Evolutionary conservation across 1,140 invertebrate species (phyloP), one percentile per base, ranked within the genome.

Genomic region (Batillaria attramentaria): DNA sequence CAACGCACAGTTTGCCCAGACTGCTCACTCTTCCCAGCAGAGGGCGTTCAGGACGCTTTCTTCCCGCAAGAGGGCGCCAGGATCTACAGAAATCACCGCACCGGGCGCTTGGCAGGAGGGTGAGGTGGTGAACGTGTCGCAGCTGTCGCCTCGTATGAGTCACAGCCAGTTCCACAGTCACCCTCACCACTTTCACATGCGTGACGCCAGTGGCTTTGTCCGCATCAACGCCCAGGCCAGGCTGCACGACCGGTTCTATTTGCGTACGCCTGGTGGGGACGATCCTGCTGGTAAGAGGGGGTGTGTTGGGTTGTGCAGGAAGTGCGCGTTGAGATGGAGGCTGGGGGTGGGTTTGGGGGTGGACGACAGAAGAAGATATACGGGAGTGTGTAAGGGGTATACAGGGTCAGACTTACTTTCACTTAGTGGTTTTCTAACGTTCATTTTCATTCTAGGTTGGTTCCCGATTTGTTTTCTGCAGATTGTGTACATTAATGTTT

Each of bases 181-280:
- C 37, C 5, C 28, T 35, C 62, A 10, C 62, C 10, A 5, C 33
- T 28, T 33, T 28, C 62, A 3, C 62, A 35, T 3, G 62, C 33
- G 13, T 39, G 69, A 77, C 16, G 72, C 60, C 39, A 77, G 79
- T 24, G 72, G 79, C 24, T 86, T 84, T 46, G 78, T 86, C 28
- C 79, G 80, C 46, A 77, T 86, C 31, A 85, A 84, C 43, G 72
- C 72, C 72, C 78, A 82, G 62, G 81, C 79, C 2, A 84, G 78
- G 54, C 54, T 86, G 24, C 84, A 86, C 31, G 78, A 84, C 39
- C 35, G 31, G 68, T 86, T 86, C 69, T 86, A 84, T 33, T 68
- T 86, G 54, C 83, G 78, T 60, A 86, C 85, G 0, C 85, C 85
- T 18, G 80, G 73, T 4, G 72, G 78, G 20, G 54, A n/a, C 28